A percentile compares a stretch with the other conserved stretches of the same genome.
Conservation (phyloP, 2,888 invertebrate genomes). For the Automeris io region DNA sequence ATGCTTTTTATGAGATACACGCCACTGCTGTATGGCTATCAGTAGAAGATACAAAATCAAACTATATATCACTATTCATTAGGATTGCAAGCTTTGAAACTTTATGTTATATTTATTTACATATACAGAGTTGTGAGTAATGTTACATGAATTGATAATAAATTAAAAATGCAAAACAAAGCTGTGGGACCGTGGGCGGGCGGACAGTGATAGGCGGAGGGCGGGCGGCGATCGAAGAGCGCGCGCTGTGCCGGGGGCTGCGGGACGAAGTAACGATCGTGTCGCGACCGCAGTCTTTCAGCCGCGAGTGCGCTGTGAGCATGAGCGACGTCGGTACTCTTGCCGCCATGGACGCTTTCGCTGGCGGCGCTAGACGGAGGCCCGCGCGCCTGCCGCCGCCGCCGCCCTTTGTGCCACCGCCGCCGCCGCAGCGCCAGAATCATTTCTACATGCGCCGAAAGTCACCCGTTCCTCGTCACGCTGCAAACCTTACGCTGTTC, state of each 20-base stretch:
- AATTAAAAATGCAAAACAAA: slow-evolving; percentile 76
- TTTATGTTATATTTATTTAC: slow-evolving; percentile 37
- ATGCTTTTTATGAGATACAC: too few relatives aligned
- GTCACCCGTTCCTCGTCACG: slow-evolving; percentile 65
- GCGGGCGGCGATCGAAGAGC: slow-evolving; percentile 71
- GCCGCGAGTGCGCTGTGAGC: slow-evolving; percentile 70
- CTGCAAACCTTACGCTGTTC: slow-evolving; percentile 65
- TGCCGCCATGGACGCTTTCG: slow-evolving; percentile 74
- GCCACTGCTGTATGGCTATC: too few relatives aligned
- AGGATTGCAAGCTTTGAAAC: not conserved
- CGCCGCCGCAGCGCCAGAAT: slow-evolving; percentile 67
- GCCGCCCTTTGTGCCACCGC: slow-evolving; percentile 69
- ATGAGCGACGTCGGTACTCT: slow-evolving; percentile 76
- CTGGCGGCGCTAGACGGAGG: slow-evolving; percentile 71
- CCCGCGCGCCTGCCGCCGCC: slow-evolving; percentile 68
- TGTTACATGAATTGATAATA: slow-evolving; percentile 66
- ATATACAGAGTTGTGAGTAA: slow-evolving; percentile 39
- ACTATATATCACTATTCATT: not conserved
- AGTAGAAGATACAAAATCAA: too few relatives aligned
- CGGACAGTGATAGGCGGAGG: slow-evolving; percentile 55
- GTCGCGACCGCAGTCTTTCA: slow-evolving; percentile 68
- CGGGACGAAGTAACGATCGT: slow-evolving; percentile 55
- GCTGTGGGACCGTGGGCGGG: slow-evolving; percentile 61
- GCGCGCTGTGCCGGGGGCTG: slow-evolving; percentile 59
- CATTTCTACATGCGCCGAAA: slow-evolving; percentile 73